Conservation (phyloP, 1,140 invertebrate genomes). For the Oryzaephilus surinamensis region DNA sequence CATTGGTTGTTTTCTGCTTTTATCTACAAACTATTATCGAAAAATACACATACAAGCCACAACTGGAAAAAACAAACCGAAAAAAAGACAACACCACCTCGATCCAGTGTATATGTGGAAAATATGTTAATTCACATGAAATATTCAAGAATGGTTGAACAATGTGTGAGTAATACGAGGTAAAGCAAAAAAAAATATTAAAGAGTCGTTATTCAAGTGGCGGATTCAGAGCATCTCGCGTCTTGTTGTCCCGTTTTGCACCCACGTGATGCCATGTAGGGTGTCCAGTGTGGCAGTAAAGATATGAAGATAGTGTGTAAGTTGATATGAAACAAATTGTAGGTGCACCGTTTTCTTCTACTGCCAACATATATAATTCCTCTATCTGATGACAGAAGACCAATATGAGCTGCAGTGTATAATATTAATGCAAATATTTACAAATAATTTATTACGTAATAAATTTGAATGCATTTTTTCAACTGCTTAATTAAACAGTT, state of each 20-base stretch:
- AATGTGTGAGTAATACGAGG: slow-evolving; percentile 10
- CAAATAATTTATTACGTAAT: no score
- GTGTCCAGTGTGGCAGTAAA: slow-evolving; percentile 29
- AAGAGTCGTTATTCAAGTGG: slow-evolving; percentile 20
- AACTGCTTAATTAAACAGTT: no score
- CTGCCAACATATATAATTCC: slow-evolving; percentile 24
- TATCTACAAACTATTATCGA: no score
- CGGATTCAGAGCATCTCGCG: slow-evolving; percentile 18
- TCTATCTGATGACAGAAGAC: slow-evolving; percentile 24
- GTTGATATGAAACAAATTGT: slow-evolving; percentile 34
- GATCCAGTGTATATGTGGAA: background rate
- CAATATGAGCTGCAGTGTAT: slow-evolving; percentile 19
- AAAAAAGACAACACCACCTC: no score
- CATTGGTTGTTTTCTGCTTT: no score
- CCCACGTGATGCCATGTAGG: slow-evolving; percentile 27
- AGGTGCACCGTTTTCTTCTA: slow-evolving; percentile 22
- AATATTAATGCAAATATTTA: slow-evolving; percentile 21
- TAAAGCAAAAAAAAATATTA: slow-evolving; percentile 17
- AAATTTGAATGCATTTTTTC: no score
- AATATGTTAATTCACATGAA: slow-evolving; percentile 14
- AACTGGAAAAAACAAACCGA: no score
- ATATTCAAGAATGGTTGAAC: no score
- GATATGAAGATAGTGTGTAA: slow-evolving; percentile 31
- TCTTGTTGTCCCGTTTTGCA: slow-evolving; percentile 18
- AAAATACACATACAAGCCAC: no score